Evolutionary conservation across 1,140 invertebrate species (phyloP).

Genomic region (Drosophila bocki): DNA sequence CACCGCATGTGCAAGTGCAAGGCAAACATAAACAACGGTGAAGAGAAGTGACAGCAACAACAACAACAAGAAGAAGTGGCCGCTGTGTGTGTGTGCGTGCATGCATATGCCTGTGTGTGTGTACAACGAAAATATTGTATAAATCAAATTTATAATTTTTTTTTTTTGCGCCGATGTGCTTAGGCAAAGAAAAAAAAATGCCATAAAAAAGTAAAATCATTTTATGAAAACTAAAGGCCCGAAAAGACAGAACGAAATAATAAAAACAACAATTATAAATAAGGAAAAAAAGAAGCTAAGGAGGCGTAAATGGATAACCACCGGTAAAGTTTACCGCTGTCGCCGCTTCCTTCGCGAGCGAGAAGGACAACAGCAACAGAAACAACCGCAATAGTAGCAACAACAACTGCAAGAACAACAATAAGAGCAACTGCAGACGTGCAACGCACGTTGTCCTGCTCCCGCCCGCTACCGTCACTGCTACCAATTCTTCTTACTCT

Average conservation of each 20-base stretch:
- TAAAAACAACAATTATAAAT: neutral
- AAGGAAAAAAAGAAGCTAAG: constrained; percentile 14
- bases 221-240: constrained; percentile 2
- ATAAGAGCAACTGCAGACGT: constrained; percentile 15
- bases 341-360: constrained; percentile 33
- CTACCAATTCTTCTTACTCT: constrained; percentile 39
- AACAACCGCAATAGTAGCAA: constrained; percentile 14
- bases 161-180: constrained; percentile 42
- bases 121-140: constrained; percentile 53
- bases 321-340: constrained; percentile 66
- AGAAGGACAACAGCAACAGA: constrained; percentile 37
- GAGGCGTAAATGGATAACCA: constrained; percentile 54
- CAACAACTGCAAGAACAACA: constrained; percentile 41
- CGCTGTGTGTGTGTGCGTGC: constrained; percentile 27
- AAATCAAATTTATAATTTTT: constrained; percentile 44
- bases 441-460: constrained; percentile 64
- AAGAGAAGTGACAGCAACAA: constrained; percentile 53
- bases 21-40: constrained; percentile 78
- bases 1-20: constrained; percentile 71
- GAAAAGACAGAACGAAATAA: neutral
- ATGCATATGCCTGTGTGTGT: constrained; percentile 32
- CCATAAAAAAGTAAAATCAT: constrained; percentile 8
- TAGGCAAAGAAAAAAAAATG: constrained; percentile 7
- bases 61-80: constrained; percentile 35
- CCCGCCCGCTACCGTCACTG: constrained; percentile 43